Base-by-base conservation (phyloP, 2,888 invertebrate genomes). In the Drosophila setosimentum region DNA sequence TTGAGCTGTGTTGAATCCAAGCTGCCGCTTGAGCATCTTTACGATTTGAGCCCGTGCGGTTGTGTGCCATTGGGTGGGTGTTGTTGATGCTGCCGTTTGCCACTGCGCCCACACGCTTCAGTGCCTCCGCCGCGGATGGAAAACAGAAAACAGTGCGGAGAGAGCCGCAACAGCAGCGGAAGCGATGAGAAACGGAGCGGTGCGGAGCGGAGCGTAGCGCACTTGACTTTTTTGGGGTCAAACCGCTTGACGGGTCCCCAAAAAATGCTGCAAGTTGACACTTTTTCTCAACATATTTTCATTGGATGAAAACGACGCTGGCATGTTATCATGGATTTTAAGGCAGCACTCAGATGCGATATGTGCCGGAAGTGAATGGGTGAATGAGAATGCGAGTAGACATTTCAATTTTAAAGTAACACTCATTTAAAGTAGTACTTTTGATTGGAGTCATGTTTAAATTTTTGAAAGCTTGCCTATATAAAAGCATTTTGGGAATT, bases 201-300 rank as follows among this genome's bases (percentile, higher is more conserved):
- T 21, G 29, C 35, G 48, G 51, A 27, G 32, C 61, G 48, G 6
- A 32, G 42, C 63, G n/a, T n/a, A 50, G 75, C 79, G 84, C 85
- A 85, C 85, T 84, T 85, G 85, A 85, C 85, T 85, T 87, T 85
- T 83, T 85, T 85, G 87, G 87, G 85, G 85, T 85, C 85, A 85
- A 85, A 84, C 85, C 85, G 85, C 84, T 80, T 75, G 87, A 69
- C 65, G 76, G 37, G n/a, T 7, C 4, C 59, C 55, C 51, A 55
- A 57, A 76, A 74, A 73, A 58, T 55, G 69, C 71, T 65, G 84
- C 75, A 66, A 78, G 72, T 66, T 80, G 78, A 76, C 78, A 85
- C 55, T 81, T 67, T 69, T 74, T 60, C 59, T 58, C 62, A 67
- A 51, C 71, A 78, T 68, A 68, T 76, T 76, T 75, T 68, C 63